Evolutionary conservation across 2,888 invertebrate species (phyloP).

Genomic region (Drosophila birchii): DNA sequence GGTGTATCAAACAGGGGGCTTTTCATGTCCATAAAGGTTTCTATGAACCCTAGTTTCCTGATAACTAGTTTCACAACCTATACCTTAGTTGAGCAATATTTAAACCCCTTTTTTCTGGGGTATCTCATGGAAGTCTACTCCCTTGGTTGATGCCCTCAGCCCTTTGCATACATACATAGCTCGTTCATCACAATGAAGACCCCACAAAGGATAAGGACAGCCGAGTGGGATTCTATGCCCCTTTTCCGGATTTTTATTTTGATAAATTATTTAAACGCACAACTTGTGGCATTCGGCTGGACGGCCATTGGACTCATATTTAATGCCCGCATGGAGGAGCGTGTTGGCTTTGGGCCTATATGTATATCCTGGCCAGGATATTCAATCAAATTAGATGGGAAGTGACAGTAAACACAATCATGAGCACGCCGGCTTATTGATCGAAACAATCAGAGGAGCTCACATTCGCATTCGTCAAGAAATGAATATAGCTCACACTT

Average conservation of each 20-base stretch:
- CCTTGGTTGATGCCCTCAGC: not conserved
- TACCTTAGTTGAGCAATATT: too few relatives aligned
- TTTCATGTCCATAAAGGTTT: not conserved
- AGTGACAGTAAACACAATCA: slow-evolving; percentile 60
- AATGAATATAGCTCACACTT: slow-evolving; percentile 28
- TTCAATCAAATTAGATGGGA: slow-evolving; percentile 55
- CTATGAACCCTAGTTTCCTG: not conserved
- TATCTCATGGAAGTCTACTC: not conserved
- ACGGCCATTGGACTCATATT: slow-evolving; percentile 21
- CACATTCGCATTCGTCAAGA: slow-evolving; percentile 29
- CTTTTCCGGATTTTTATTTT: slow-evolving; percentile 64
- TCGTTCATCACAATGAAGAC: slow-evolving; percentile 51
- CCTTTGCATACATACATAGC: slow-evolving; percentile 43
- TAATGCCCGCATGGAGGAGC: slow-evolving; percentile 19
- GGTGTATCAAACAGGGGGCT: slow-evolving; percentile 5
- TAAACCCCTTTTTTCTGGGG: not conserved
- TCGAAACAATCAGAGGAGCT: slow-evolving; percentile 28
- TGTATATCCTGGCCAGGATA: slow-evolving; percentile 38
- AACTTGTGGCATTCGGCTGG: slow-evolving; percentile 63
- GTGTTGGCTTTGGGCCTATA: slow-evolving; percentile 25
- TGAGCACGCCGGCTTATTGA: slow-evolving; percentile 38
- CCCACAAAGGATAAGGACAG: slow-evolving; percentile 4
- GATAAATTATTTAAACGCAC: slow-evolving; percentile 76
- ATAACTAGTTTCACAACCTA: not conserved
- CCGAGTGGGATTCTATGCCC: slow-evolving; percentile 39